These are phyloP conservation scores for Circaetus gallicus DNA, from an alignment of 2,113 vertebrate genomes.

Conservation along the genomic window DNA sequence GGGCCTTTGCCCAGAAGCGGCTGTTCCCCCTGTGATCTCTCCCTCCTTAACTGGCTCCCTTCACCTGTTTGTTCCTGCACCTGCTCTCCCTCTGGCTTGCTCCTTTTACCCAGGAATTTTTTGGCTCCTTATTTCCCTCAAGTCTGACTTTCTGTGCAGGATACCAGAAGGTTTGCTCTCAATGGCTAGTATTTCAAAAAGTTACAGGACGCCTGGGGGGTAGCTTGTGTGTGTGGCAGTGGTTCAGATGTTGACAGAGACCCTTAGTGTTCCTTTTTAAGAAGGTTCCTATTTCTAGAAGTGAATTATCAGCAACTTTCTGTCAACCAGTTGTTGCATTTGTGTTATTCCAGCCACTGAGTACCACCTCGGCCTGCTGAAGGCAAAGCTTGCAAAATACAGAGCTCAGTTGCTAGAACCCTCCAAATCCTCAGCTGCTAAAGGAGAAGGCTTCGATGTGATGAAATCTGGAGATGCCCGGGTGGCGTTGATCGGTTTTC, in stretches of 20 bases:
- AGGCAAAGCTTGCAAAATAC: conserved; percentile 97
- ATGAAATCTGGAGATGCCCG: conserved; percentile 99
- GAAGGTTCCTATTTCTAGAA: background rate
- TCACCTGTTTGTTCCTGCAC: background rate
- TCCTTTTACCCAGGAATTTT: rapidly evolving
- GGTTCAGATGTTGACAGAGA: rapidly evolving
- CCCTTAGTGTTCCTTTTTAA: rapidly evolving
- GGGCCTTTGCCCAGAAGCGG: too few species aligned
- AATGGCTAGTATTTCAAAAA: rapidly evolving
- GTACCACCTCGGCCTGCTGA: conserved; percentile 95
- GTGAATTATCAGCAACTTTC: background rate
- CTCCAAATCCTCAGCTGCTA: conserved; percentile 87
- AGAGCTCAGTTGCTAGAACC: conserved; percentile 94
- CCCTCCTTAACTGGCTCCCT: background rate
- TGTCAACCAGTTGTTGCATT: background rate
- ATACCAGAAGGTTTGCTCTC: background rate
- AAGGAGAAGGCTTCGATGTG: conserved; percentile 98
- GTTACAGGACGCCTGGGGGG: rapidly evolving
- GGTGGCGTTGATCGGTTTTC: conserved; percentile 96
- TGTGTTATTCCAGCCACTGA: conserved; percentile 83
- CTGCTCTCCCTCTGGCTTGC: background rate
- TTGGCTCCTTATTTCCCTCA: background rate
- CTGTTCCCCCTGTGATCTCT: background rate
- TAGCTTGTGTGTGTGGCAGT: rapidly evolving
- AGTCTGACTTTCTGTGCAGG: background rate